Evolutionary conservation across 2,113 vertebrate genomes (phyloP), one percentile per base, ranked within the genome.

Genomic region (Thunnus maccoyii): DNA sequence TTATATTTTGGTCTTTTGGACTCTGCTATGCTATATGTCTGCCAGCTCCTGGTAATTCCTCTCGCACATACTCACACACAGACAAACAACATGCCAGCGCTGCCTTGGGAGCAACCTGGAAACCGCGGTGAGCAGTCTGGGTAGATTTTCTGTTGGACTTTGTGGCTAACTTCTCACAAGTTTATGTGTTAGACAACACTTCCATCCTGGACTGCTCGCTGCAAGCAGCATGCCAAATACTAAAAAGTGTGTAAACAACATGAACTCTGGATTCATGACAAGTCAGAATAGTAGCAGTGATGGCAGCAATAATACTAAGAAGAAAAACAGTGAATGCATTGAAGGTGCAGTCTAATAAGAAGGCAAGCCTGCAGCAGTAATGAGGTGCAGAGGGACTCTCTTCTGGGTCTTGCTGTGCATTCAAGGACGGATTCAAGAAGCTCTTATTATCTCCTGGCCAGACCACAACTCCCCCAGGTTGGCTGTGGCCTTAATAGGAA

Each of bases 51-150:
- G 25, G 66, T 78, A 70, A 87, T 72, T 76, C 76, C 74, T 79
- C 76, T 88, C 12, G 18, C 69, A 78, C 55, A 83, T 68, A 72
- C 68, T 88, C 62, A 72, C 78, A 87, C 63, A 72, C 84, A 90
- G 82, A 88, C 74, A 82, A 73, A 83, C 66, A 73, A 27, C 80
- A 51, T 82, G 60, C 84, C 85, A 83, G 54, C 18, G 32, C 71
- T 78, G 77, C 75, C 78, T 57, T 50, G 60, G 80, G 85, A 93
- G 78, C 78, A 71, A 72, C 80, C 82, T 82, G 89, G 79, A 90
- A 66, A n/a, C 69, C 25, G 57, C 2, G 77, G 86, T 86, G 86
- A 90, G 87, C 80, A 56, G 71, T 87, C 71, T 77, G 61, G 66
- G 41, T 61, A 54, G 63, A 68, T 44, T 48, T 57, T 72, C 85